Percentiles rank a stretch among this genome's conserved stretches.
Conservation (phyloP, 1,140 invertebrate genomes). For the Drosophila saltans region DNA sequence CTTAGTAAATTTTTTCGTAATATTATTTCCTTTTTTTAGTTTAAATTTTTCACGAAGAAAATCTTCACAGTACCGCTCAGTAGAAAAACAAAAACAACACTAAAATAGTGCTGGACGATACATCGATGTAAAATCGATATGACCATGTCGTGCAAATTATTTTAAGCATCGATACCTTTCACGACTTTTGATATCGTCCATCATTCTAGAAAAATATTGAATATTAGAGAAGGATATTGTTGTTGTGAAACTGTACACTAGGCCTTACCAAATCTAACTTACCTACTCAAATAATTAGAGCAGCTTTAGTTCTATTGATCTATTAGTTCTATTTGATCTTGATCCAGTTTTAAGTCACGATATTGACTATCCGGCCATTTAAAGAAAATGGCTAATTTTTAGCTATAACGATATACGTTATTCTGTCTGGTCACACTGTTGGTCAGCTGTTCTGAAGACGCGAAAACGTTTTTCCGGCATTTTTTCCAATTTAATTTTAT, state of each 20-base stretch:
- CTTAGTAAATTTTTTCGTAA: conserved; percentile 5
- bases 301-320: too few species aligned
- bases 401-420: not conserved
- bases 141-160: not conserved
- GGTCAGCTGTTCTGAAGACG: conserved; percentile 55
- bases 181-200: not conserved
- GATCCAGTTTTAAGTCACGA: too few species aligned
- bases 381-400: not conserved
- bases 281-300: too few species aligned
- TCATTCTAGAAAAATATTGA: not conserved
- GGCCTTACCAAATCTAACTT: too few species aligned
- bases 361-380: too few species aligned
- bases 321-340: too few species aligned
- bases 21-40: conserved; percentile 10
- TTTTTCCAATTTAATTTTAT: conserved; percentile 29
- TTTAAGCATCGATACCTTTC: not conserved
- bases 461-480: conserved; percentile 63
- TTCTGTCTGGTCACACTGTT: conserved; percentile 25
- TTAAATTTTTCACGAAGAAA: conserved; percentile 12
- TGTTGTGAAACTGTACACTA: too few species aligned
- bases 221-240: not conserved
- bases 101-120: conserved; percentile 1
- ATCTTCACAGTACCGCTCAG: conserved; percentile 3
- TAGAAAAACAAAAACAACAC: conserved; percentile 10
- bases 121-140: not conserved